phyloP scores from a whole-genome alignment of 1,140 invertebrate species.

The Epicauta chinensis region DNA sequence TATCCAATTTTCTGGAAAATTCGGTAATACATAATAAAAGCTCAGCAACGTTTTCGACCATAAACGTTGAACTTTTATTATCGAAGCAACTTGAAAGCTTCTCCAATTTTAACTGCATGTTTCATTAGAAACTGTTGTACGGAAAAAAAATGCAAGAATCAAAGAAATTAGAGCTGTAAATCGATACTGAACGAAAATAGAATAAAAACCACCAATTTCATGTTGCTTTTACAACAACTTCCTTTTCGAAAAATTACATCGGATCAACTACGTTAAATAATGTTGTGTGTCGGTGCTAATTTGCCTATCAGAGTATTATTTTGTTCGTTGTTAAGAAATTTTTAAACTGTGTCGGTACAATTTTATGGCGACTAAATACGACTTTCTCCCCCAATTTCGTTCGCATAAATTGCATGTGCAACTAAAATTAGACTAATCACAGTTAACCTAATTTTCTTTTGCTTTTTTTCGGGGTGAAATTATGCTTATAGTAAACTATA shows the following conservation, averaged over 20 bases:
- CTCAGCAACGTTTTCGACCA: neutral
- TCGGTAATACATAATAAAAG: constrained; percentile 16
- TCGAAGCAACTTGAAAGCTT: constrained; percentile 7
- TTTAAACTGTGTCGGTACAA: constrained; percentile 12
- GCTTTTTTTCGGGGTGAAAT: neutral
- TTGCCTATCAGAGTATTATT: constrained; percentile 12
- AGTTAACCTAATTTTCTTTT: constrained; percentile 4
- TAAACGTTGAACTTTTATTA: constrained; percentile 8
- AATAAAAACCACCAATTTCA: constrained; percentile 4
- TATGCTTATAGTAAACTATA: constrained; percentile 3
- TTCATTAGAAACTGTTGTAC: too few relatives aligned
- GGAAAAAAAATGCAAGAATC: neutral
- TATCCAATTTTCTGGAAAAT: constrained; percentile 16
- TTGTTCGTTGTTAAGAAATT: neutral
- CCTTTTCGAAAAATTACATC: constrained; percentile 15
- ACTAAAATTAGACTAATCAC: constrained; percentile 21
- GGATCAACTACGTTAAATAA: constrained; percentile 14
- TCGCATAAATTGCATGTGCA: constrained; percentile 18
- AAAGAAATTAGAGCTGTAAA: constrained; percentile 9
- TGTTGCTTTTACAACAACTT: constrained; percentile 13
- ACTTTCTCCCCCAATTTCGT: constrained; percentile 2
- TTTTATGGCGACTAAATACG: constrained; percentile 13
- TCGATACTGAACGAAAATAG: constrained; percentile 7
- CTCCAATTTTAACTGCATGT: constrained; percentile 1
- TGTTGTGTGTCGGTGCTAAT: constrained; percentile 11